Evolutionary conservation across 2,888 invertebrate genomes (phyloP).

Genomic region (Drosophila histrio): DNA sequence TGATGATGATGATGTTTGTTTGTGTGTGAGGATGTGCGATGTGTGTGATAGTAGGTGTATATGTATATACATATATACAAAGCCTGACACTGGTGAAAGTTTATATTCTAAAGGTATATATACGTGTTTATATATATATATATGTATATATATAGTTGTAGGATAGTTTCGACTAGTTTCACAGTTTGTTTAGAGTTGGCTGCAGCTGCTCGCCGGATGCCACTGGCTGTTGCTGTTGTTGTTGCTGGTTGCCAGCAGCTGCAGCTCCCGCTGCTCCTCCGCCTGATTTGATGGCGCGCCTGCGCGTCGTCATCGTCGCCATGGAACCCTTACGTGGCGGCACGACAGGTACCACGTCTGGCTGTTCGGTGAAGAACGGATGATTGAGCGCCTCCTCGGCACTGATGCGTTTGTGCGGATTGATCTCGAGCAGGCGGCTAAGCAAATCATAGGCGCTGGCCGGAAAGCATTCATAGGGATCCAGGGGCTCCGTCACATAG

Average conservation of each 20-base stretch:
- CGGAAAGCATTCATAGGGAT: conserved; percentile 86
- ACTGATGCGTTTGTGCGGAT: conserved; percentile 89
- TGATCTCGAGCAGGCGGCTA: conserved; percentile 89
- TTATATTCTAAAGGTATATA: conserved; percentile 15
- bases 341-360: not conserved
- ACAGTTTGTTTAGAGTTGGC: conserved; percentile 40
- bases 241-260: not conserved
- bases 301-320: conserved; percentile 34
- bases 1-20: conserved; percentile 1
- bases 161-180: conserved; percentile 53
- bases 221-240: not conserved
- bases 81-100: conserved; percentile 31
- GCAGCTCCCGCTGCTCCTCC: not conserved
- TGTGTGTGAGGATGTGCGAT: conserved; percentile 1
- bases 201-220: conserved; percentile 20
- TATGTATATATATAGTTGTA: not conserved
- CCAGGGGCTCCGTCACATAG: conserved; percentile 77
- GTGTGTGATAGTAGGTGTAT: not conserved
- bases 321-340: not conserved
- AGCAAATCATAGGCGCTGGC: conserved; percentile 90
- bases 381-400: conserved; percentile 91
- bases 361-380: conserved; percentile 87
- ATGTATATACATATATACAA: conserved; percentile 32
- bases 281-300: conserved; percentile 32
- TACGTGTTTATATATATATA: not conserved